phyloP scores from a whole-genome alignment of 2,113 vertebrate genomes.

The Ovis canadensis region DNA sequence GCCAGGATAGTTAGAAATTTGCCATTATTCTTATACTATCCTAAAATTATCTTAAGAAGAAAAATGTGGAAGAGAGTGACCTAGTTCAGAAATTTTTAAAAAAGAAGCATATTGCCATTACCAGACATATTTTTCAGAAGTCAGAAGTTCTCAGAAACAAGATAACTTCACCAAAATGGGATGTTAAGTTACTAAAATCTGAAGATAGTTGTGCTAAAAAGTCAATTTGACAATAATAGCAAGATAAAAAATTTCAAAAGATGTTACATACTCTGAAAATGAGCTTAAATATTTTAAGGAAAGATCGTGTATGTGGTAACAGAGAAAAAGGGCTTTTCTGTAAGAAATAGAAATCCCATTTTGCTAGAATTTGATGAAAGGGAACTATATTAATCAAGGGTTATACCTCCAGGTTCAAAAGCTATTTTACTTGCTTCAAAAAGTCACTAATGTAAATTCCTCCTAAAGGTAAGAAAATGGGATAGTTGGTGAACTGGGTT shows the following conservation, averaged over 20 bases:
- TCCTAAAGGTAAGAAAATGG: background rate
- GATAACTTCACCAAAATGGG: background rate
- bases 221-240: background rate
- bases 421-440: background rate
- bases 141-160: constrained; percentile 19
- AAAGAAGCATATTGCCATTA: background rate
- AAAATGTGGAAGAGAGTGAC: constrained; percentile 38
- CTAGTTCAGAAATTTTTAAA: constrained; percentile 11
- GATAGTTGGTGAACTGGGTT: background rate
- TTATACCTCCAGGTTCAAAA: background rate
- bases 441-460: background rate
- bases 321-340: background rate
- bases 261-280: background rate
- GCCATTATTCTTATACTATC: constrained; percentile 37
- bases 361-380: background rate
- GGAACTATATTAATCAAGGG: background rate
- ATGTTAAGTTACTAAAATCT: background rate
- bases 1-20: constrained; percentile 39
- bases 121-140: constrained; percentile 27
- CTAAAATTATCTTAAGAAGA: constrained; percentile 18
- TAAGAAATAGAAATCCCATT: background rate
- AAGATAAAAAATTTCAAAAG: background rate
- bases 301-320: background rate
- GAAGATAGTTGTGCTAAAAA: background rate
- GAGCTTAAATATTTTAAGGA: background rate